Base-by-base conservation (phyloP, 2,113 vertebrate genomes). In the Platysternon megacephalum region DNA sequence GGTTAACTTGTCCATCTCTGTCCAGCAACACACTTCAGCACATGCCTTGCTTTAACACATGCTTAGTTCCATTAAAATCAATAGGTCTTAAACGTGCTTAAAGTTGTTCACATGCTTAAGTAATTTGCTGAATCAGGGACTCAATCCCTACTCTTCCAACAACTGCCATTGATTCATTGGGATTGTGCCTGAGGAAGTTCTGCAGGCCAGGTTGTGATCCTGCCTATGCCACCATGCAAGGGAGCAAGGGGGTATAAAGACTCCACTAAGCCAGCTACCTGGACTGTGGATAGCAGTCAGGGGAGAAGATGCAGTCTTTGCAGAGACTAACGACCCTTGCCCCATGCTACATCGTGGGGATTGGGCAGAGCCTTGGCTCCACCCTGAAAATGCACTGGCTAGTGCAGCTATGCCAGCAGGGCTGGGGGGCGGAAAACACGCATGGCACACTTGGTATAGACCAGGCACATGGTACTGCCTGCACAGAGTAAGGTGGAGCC, bases 1-100 rank as follows among this genome's bases (percentile, higher is more conserved):
- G 49, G 52, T 0, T 0, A 51, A 49, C 10, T n/a, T 0, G 42
- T 22, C 21, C 26, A 11, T 58, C 74, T 44, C 3, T 49, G 74
- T 12, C 22, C 9, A 58, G 24, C 56, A 93, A 80, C 85, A 55
- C 1, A 6, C 3, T 1, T 16, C 26, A 85, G 24, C 4, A 2
- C 28, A 87, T 85, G 46, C 2, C 49, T 29, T 58, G 83, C 65
- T n/a, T 68, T 58, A 58, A 29, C 28, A 9, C 35, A 1, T 4
- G 14, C 83, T 72, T 32, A 74, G 10, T 52, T 79, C 35, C 56
- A 35, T 2, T 8, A 48, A 28, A 29, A 8, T 44, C 35, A 1
- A 7, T 1, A 46, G 24, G 29, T 84, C 26, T 56, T 17, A 21
- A 55, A 4, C 44, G 53, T 0, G 2, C 9, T 42, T 74, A 11